Base-by-base conservation (phyloP, 2,888 invertebrate genomes). In the Drosophila vallismaia region DNA sequence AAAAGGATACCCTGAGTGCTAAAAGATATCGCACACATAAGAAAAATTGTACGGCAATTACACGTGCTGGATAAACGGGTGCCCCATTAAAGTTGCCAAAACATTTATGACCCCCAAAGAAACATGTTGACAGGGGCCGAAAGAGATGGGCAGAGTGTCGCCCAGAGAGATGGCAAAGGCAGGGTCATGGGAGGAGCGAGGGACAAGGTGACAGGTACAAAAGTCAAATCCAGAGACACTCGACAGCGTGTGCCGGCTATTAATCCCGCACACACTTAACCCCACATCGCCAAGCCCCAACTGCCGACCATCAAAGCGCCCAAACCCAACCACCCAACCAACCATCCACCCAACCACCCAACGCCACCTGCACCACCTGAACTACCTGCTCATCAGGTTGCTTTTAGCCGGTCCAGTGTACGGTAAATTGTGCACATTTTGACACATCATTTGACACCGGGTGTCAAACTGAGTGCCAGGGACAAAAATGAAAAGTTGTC, bases 381-480 rank as follows among this genome's bases (percentile, higher is more conserved):
- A 14, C 54, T 49, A 49, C 44, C 68, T 36, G 64, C 64, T 64
- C 64, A 54, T 49, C 36, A 49, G 51, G 50, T 49, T 63, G 66
- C 66, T 67, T 69, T 67, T 69, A 69, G 58, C 62, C 58, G 52
- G 60, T 63, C 74, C 75, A 66, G 73, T 77, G 76, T 73, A 77
- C 75, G 74, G 77, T 88, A 89, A 77, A 86, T 88, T 86, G 76
- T 76, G 79, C 79, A 79, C 77, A 86, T 87, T 89, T 89, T 88
- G 87, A 89, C 87, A 88, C 88, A 85, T 88, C 87, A 88, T 89
- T 89, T 89, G 89, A 89, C 88, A 88, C 77, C 74, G 77, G 67
- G 77, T 83, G 88, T 84, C 84, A 86, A 80, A 77, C 71, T 67
- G 63, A 77, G 59, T 63, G 51, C 66, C 53, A 62, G 59, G 71